Evolutionary conservation across 2,797 vertebrate genomes (phyloP), one percentile per base, ranked within the genome.

Genomic region (Sebastes vulpes): DNA sequence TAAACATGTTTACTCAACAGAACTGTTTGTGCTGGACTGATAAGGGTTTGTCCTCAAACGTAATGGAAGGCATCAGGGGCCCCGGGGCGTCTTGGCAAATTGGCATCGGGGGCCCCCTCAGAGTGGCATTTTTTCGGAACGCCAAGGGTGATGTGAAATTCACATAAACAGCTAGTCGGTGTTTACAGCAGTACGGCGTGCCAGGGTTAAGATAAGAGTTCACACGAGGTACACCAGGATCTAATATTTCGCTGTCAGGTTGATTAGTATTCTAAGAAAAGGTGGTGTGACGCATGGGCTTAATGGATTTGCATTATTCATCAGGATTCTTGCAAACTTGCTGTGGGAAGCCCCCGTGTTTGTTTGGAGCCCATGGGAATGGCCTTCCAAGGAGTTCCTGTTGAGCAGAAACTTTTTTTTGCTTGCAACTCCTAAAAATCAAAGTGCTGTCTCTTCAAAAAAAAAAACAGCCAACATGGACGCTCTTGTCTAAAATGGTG

Each of bases 241-340:
- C 68, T 76, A 72, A 86, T 77, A 70, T 58, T 65, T 75, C 0
- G 4, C 78, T 53, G 78, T 85, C 66, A 54, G 28, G 31, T 3
- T 81, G 75, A 91, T 93, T 86, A 88, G 86, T 73, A 93, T 90
- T 90, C 90, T 21, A 50, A 70, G 84, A 50, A 75, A 88, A 84
- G 68, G 50, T 75, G 52, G 29, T 21, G 75, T 86, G 91, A 92
- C 52, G 71, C 85, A 72, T 4, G 12, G 56, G 71, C 77, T 81
- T 77, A 72, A 87, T 83, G 72, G 67, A 76, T 83, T 48, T 91
- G 79, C 78, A 92, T 90, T 91, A 89, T 92, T 92, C 84, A 93
- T 79, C 10, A 54, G 67, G 68, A 59, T 72, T 81, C 35, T 75
- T 75, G 50, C 54, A 21, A 31, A 66, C 56, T 31, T 84, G 81